Percentiles rank a stretch among this genome's conserved stretches.
These are phyloP conservation scores for Temnothorax ravouxi DNA, from an alignment of 2,888 invertebrate genomes.

Conservation along the genomic window DNA sequence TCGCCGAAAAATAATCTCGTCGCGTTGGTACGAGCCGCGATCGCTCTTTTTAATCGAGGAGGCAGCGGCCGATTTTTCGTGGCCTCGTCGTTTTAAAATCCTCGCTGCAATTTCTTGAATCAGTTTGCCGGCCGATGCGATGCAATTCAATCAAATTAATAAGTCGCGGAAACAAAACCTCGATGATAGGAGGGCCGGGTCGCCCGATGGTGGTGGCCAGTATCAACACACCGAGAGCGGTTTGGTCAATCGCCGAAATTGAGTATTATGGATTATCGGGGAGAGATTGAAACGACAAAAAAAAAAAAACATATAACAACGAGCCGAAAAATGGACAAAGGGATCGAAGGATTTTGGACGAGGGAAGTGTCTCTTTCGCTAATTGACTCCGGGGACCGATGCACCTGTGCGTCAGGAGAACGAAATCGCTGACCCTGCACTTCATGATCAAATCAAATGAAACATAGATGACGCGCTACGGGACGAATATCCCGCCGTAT, in stretches of 20 bases:
- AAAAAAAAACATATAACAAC: constrained; percentile 48
- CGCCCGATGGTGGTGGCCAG: constrained; percentile 73
- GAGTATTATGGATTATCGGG: constrained; percentile 84
- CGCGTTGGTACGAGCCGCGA: constrained; percentile 25
- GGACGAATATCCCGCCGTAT: constrained; percentile 64
- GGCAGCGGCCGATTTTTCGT: constrained; percentile 50
- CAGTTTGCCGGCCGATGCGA: constrained; percentile 64
- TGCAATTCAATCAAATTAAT: constrained; percentile 85
- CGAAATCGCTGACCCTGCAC: constrained; percentile 72
- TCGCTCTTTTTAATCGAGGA: constrained; percentile 56
- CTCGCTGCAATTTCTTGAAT: constrained; percentile 62
- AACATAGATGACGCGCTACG: constrained; percentile 84
- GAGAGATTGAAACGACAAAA: constrained; percentile 62
- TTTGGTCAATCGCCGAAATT: constrained; percentile 84
- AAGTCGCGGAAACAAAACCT: constrained; percentile 83
- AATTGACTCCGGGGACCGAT: constrained; percentile 73
- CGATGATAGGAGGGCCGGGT: constrained; percentile 72
- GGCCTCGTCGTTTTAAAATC: constrained; percentile 48
- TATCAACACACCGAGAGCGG: constrained; percentile 81
- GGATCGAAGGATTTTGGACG: constrained; percentile 73
- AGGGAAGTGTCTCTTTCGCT: constrained; percentile 76
- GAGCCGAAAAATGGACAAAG: constrained; percentile 70
- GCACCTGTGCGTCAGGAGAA: constrained; percentile 68
- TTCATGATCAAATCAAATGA: constrained; percentile 82
- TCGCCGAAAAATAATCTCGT: constrained; percentile 54